Percentiles rank a stretch among this genome's conserved stretches.
Evolutionary conservation across 1,140 invertebrate species (phyloP).

Genomic region (Pteromalus puparum): DNA sequence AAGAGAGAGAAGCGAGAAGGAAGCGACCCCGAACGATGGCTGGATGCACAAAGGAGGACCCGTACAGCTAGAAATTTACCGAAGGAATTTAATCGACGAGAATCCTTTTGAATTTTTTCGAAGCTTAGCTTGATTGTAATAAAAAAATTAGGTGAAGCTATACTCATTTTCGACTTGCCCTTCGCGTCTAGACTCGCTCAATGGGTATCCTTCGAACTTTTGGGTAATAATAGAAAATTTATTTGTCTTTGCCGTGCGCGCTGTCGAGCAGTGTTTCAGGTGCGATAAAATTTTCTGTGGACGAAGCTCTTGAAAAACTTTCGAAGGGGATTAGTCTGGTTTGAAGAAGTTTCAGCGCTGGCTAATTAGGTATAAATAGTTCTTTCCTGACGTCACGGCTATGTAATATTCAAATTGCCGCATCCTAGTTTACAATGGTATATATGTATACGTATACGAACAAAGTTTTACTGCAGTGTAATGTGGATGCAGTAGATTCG

Average conservation of each 20-base stretch:
- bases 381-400: background rate
- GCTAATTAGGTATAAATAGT: background rate
- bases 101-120: background rate
- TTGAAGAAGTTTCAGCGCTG: background rate
- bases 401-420: background rate
- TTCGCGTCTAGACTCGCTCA: background rate
- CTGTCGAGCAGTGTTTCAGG: too few relatives aligned
- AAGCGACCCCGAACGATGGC: background rate
- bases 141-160: too few relatives aligned
- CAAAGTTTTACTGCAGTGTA: too few relatives aligned
- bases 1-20: background rate
- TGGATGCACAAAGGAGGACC: background rate
- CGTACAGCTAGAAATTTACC: background rate
- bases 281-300: too few relatives aligned
- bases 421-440: too few relatives aligned
- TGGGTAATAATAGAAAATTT: background rate
- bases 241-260: background rate
- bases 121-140: too few relatives aligned
- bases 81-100: background rate
- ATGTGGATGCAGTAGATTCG: too few relatives aligned
- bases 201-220: background rate
- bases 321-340: background rate
- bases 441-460: too few relatives aligned
- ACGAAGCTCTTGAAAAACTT: background rate
- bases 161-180: too few relatives aligned